Evolutionary conservation across 1,140 invertebrate genomes (phyloP).

Genomic region (Achroia grisella): DNA sequence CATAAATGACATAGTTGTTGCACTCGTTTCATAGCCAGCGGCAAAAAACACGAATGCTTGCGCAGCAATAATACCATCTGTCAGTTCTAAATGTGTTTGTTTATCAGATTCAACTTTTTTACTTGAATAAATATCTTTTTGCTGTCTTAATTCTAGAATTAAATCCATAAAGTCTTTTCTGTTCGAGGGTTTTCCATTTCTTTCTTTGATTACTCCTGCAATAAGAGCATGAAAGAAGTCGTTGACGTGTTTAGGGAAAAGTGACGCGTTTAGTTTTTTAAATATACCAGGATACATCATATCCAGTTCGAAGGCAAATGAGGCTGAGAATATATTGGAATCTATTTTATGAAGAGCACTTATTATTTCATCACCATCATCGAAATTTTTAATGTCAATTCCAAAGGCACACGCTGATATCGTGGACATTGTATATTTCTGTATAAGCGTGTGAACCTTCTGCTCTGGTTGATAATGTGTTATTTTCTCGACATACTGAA

Average conservation of each 20-base stretch:
- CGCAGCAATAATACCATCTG: conserved; percentile 35
- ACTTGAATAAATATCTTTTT: conserved; percentile 6
- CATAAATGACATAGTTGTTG: conserved; percentile 24
- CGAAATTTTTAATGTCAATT: conserved; percentile 45
- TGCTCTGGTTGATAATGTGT: conserved; percentile 22
- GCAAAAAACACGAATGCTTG: conserved; percentile 52
- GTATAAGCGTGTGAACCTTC: conserved; percentile 53
- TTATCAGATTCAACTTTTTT: conserved; percentile 11
- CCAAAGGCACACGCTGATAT: conserved; percentile 76
- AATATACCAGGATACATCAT: conserved; percentile 36
- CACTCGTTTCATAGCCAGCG: conserved; percentile 43
- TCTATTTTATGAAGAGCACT: conserved; percentile 21
- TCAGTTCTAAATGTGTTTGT: conserved; percentile 17
- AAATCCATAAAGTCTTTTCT: conserved; percentile 40
- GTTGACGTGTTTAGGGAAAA: conserved; percentile 21
- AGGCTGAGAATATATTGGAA: conserved; percentile 13
- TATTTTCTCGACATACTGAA: conserved; percentile 22
- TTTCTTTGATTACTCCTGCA: conserved; percentile 10
- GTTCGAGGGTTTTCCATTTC: conserved; percentile 18
- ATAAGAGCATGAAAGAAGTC: conserved; percentile 28
- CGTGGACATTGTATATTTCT: conserved; percentile 58
- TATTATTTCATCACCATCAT: conserved; percentile 30
- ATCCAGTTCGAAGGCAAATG: conserved; percentile 22
- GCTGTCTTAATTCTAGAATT: conserved; percentile 44
- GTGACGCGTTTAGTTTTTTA: conserved; percentile 19